Conservation (phyloP, 2,113 vertebrate genomes). For the Micronisus gabar region DNA sequence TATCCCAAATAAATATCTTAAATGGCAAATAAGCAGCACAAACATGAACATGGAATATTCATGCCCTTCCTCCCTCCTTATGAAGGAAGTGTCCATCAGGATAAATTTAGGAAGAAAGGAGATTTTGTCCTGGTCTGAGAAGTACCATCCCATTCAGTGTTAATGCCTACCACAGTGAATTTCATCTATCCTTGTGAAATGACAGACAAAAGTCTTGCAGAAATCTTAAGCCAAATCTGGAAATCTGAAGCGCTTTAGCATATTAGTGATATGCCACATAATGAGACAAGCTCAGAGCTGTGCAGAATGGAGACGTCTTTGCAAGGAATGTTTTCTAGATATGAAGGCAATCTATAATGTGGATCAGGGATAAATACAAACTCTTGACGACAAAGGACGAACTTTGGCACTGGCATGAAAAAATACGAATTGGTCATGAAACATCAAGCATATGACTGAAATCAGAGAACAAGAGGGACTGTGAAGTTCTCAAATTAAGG, state of each 20-base stretch:
- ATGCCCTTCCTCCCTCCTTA: neutral
- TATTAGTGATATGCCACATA: neutral
- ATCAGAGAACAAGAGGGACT: neutral
- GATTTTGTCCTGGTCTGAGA: neutral
- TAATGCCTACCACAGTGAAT: neutral
- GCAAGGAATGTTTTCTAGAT: neutral
- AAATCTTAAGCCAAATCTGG: neutral
- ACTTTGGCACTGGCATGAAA: neutral
- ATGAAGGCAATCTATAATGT: accelerated
- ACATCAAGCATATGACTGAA: neutral
- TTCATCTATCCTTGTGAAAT: neutral
- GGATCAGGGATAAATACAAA: neutral
- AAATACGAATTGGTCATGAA: neutral
- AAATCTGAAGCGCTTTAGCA: neutral
- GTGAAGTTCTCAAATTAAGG: neutral
- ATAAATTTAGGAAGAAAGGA: neutral
- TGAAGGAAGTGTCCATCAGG: neutral
- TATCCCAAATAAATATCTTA: neutral
- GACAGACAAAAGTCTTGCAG: neutral
- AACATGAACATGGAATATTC: neutral
- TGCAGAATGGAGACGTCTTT: neutral
- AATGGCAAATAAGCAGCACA: neutral
- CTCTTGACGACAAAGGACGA: accelerated
- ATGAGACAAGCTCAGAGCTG: neutral
- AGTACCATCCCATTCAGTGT: neutral